phyloP scores from a whole-genome alignment of 1,140 invertebrate genomes.

The Nasonia vitripennis region DNA sequence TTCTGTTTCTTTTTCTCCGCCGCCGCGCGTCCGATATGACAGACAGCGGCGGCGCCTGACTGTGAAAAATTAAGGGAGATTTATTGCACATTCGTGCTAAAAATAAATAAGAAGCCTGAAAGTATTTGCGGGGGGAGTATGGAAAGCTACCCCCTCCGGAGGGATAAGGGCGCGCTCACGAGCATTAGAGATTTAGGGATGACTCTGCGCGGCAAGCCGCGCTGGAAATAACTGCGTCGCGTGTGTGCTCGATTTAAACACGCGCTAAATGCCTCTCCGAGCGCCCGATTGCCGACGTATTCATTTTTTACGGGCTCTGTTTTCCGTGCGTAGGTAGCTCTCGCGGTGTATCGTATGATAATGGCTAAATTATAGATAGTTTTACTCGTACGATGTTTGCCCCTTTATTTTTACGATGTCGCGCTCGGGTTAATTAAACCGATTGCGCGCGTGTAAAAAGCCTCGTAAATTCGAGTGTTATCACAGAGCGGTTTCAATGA shows the following conservation, averaged over 20 bases:
- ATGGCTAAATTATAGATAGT: no score
- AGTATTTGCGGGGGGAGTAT: not conserved
- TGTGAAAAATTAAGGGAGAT: conserved; percentile 15
- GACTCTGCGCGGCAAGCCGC: not conserved
- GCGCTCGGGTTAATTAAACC: no score
- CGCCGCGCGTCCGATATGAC: not conserved
- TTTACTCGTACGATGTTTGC: no score
- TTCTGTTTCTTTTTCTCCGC: not conserved
- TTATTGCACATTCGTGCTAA: conserved; percentile 14
- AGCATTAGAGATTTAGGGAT: conserved; percentile 9
- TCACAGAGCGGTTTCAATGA: no score
- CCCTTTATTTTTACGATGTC: no score
- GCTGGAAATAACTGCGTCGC: not conserved
- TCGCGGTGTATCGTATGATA: no score
- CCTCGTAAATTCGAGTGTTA: no score
- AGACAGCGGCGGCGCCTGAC: not conserved
- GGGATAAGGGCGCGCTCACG: not conserved
- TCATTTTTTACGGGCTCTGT: not conserved
- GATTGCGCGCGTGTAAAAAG: no score
- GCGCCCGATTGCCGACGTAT: not conserved
- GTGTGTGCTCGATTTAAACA: not conserved
- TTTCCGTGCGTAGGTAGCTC: not conserved
- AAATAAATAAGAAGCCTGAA: conserved; percentile 1
- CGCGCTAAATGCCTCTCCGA: not conserved
- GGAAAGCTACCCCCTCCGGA: not conserved